These are phyloP conservation scores for Acleris holmiana DNA, from an alignment of 2,888 invertebrate genomes.

Conservation along the genomic window DNA sequence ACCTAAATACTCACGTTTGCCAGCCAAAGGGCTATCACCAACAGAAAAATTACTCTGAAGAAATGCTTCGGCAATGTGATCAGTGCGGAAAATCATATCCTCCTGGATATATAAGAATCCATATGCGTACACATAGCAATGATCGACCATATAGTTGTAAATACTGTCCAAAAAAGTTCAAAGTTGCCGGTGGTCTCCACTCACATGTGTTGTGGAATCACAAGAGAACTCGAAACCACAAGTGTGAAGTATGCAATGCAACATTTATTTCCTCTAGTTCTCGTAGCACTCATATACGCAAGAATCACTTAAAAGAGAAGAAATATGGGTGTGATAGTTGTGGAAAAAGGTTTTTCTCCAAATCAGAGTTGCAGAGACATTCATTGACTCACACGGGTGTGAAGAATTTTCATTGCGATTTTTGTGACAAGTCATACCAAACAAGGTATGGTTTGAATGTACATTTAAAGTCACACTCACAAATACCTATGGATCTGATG, in stretches of 20 bases:
- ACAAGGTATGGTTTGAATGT: constrained; percentile 78
- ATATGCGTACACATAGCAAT: constrained; percentile 74
- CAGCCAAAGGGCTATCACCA: constrained; percentile 59
- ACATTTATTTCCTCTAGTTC: constrained; percentile 78
- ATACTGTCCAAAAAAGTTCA: constrained; percentile 78
- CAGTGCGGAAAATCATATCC: constrained; percentile 81
- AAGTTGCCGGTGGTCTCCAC: constrained; percentile 74
- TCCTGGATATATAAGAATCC: constrained; percentile 74
- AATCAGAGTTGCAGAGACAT: constrained; percentile 75
- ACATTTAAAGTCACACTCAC: constrained; percentile 73
- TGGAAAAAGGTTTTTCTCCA: constrained; percentile 75
- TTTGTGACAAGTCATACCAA: constrained; percentile 79
- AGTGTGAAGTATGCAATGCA: constrained; percentile 77
- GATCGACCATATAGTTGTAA: constrained; percentile 73
- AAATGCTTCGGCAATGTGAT: constrained; percentile 69
- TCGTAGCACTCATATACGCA: constrained; percentile 73
- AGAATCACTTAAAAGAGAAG: constrained; percentile 78
- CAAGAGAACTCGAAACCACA: constrained; percentile 73
- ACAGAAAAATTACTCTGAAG: constrained; percentile 59
- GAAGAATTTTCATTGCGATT: constrained; percentile 77
- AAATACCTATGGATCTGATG: neutral
- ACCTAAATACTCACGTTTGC: constrained; percentile 64
- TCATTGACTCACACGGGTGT: constrained; percentile 76
- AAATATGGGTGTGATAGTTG: constrained; percentile 78
- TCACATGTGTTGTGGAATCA: constrained; percentile 79